Percentiles rank a stretch among this genome's conserved stretches.
phyloP scores from a whole-genome alignment of 2,888 invertebrate genomes.

The Lithophane socia region DNA sequence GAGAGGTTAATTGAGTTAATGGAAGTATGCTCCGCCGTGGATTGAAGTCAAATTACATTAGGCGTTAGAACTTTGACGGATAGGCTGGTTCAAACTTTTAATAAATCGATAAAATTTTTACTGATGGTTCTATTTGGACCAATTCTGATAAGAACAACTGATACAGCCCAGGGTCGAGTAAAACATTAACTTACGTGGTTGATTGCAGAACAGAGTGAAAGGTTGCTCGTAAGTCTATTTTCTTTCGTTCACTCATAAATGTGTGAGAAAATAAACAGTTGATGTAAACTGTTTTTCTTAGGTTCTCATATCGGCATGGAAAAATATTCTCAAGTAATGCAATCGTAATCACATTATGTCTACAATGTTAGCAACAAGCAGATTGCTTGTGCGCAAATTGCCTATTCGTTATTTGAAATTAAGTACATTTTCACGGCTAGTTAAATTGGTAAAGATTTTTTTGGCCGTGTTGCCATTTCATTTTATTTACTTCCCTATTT shows the following conservation, averaged over 20 bases:
- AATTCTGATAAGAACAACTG: slow-evolving; percentile 19
- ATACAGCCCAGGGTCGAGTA: neutral
- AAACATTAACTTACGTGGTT: slow-evolving; percentile 1
- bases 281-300: slow-evolving; percentile 43
- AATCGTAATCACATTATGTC: slow-evolving; percentile 55
- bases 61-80: slow-evolving; percentile 55
- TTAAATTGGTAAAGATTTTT: slow-evolving; percentile 28
- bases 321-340: slow-evolving; percentile 49
- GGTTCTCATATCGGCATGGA: slow-evolving; percentile 42
- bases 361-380: slow-evolving; percentile 44
- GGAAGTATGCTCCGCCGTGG: slow-evolving; percentile 69
- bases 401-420: slow-evolving; percentile 45
- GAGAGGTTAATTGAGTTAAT: slow-evolving; percentile 87
- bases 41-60: slow-evolving; percentile 69
- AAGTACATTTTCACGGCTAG: slow-evolving; percentile 42
- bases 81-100: slow-evolving; percentile 49
- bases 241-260: slow-evolving; percentile 25
- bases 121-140: slow-evolving; percentile 10
- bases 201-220: slow-evolving; percentile 40
- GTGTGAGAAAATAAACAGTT: slow-evolving; percentile 51
- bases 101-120: slow-evolving; percentile 35
- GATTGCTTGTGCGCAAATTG: slow-evolving; percentile 49
- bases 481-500: slow-evolving; percentile 7
- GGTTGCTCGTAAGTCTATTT: slow-evolving; percentile 32
- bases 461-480: slow-evolving; percentile 5